Conservation (phyloP, 1,140 invertebrate genomes). For the Apis dorsata region DNA sequence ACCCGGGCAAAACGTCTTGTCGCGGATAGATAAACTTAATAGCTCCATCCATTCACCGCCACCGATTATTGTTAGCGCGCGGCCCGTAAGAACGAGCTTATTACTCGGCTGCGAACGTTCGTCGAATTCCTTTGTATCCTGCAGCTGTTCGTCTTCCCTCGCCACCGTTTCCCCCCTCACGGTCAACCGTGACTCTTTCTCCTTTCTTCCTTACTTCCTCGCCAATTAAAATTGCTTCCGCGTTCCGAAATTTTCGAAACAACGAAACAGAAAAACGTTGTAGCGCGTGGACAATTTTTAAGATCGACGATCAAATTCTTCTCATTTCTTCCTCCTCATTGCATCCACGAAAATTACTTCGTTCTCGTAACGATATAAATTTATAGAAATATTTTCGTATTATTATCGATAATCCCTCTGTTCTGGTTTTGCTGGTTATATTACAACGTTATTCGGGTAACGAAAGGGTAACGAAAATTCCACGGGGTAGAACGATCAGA, state of each 20-base stretch:
- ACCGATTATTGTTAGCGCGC: constrained; percentile 31
- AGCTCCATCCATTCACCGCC: constrained; percentile 34
- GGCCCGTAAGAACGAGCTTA: constrained; percentile 1
- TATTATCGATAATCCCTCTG: too few relatives aligned
- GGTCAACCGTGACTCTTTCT: neutral
- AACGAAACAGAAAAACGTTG: too few relatives aligned
- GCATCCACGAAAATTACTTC: too few relatives aligned
- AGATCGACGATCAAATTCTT: too few relatives aligned
- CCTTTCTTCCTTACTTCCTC: too few relatives aligned
- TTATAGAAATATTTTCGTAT: too few relatives aligned
- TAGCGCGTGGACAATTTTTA: too few relatives aligned
- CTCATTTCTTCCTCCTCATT: too few relatives aligned
- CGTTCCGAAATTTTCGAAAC: neutral
- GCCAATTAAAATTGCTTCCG: neutral
- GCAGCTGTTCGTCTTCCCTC: constrained; percentile 16
- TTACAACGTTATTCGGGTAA: too few relatives aligned
- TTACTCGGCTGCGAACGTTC: constrained; percentile 18
- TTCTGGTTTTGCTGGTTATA: too few relatives aligned
- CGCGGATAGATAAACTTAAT: constrained; percentile 42
- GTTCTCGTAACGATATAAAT: too few relatives aligned
- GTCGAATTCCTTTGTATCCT: constrained; percentile 36
- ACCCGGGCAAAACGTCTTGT: constrained; percentile 22
- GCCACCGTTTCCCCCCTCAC: neutral
- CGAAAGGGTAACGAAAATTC: neutral
- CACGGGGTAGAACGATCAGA: too few relatives aligned